These are phyloP conservation scores for Leptinotarsa juncta DNA, from an alignment of 2,888 invertebrate genomes.

Conservation along the genomic window DNA sequence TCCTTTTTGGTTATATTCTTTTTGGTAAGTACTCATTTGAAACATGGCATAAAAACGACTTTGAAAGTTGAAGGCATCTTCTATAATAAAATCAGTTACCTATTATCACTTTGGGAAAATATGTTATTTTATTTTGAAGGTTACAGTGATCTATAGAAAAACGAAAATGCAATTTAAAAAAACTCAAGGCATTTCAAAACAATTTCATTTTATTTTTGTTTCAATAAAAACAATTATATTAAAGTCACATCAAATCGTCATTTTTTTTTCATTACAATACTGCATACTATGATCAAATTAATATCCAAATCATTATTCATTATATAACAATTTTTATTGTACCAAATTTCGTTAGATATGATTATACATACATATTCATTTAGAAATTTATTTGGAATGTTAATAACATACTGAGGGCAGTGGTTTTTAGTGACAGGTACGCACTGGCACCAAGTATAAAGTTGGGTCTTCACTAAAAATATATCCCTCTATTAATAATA, in stretches of 20 bases:
- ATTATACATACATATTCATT: constrained; percentile 22
- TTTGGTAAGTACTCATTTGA: too few species aligned
- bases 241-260: constrained; percentile 1
- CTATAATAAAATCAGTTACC: too few species aligned
- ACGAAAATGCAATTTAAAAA: not conserved
- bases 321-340: constrained; percentile 30
- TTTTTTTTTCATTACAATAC: not conserved
- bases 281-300: constrained; percentile 9
- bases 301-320: constrained; percentile 5
- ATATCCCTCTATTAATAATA: constrained; percentile 35
- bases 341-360: constrained; percentile 35
- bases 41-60: too few species aligned
- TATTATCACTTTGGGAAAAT: not conserved
- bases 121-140: not conserved
- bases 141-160: not conserved
- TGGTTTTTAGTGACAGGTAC: constrained; percentile 34
- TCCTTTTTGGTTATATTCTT: too few species aligned
- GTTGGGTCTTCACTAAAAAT: constrained; percentile 38
- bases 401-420: constrained; percentile 30
- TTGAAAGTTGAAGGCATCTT: too few species aligned
- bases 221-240: not conserved
- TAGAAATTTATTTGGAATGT: constrained; percentile 32
- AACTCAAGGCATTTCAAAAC: not conserved
- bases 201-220: not conserved
- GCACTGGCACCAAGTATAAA: constrained; percentile 10